These are phyloP conservation scores for Nyctereutes procyonoides DNA, from an alignment of 2,113 vertebrate species.

Conservation along the genomic window DNA sequence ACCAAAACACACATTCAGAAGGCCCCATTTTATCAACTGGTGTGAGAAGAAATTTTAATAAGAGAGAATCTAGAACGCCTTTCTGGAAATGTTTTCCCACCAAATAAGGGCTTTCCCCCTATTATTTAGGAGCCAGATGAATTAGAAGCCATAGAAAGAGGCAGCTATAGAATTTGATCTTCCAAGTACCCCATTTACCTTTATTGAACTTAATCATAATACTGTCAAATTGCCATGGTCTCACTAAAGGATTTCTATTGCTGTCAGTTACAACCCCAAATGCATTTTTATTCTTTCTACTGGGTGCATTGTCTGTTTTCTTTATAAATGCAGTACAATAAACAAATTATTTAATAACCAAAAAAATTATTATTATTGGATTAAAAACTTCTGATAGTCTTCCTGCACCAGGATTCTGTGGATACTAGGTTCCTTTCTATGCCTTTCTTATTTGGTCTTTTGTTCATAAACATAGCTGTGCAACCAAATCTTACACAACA, in stretches of 20 bases:
- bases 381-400: not conserved
- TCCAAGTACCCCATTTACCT: no score
- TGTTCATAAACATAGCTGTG: not conserved
- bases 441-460: not conserved
- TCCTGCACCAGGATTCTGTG: not conserved
- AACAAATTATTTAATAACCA: no score
- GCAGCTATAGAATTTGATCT: no score
- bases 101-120: slow-evolving; percentile 58
- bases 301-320: no score
- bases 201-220: no score
- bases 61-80: slow-evolving; percentile 15
- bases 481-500: not conserved
- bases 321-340: no score
- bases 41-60: slow-evolving; percentile 45
- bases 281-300: no score
- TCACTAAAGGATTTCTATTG: no score
- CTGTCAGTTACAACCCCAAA: no score
- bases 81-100: slow-evolving; percentile 33
- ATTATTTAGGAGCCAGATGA: no score
- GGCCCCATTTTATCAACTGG: slow-evolving; percentile 12
- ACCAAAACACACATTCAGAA: slow-evolving; percentile 42
- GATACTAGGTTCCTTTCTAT: not conserved
- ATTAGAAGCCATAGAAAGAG: no score
- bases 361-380: not conserved
- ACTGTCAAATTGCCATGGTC: no score